Evolutionary conservation across 2,797 vertebrate genomes (phyloP).

Genomic region (Sphenopsis melanotis): DNA sequence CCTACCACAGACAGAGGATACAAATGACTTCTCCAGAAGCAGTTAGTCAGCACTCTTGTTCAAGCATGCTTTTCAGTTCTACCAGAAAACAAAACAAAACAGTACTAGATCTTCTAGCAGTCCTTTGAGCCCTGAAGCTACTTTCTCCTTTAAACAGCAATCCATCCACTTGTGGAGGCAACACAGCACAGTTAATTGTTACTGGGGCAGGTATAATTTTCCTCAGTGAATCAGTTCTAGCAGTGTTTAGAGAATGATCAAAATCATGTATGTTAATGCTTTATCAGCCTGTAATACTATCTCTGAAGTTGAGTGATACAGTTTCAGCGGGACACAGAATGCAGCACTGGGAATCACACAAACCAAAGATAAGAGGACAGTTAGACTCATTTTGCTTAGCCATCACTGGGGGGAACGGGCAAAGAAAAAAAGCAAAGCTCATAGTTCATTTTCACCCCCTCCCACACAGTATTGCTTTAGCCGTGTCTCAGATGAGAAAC

Average conservation of each 20-base stretch:
- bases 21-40: not conserved
- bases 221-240: not conserved
- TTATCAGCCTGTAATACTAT: not conserved
- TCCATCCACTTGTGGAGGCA: not conserved
- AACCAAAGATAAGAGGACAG: not conserved
- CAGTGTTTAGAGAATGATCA: not conserved
- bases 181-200: not conserved
- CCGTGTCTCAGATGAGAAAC: not conserved
- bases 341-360: not conserved
- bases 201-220: not conserved
- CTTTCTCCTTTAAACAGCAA: not conserved
- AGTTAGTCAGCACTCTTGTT: not conserved
- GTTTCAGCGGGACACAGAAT: not conserved
- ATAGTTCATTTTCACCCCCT: not conserved
- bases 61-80: not conserved
- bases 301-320: not conserved
- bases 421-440: not conserved
- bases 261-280: not conserved
- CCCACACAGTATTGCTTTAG: not conserved
- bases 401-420: rapidly evolving
- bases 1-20: not conserved
- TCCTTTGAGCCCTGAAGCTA: not conserved
- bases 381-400: not conserved
- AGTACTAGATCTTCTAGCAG: not conserved
- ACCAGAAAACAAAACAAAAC: not conserved